These are phyloP conservation scores for Myotis brandtii DNA, from an alignment of 2,113 vertebrate genomes.

Conservation along the genomic window DNA sequence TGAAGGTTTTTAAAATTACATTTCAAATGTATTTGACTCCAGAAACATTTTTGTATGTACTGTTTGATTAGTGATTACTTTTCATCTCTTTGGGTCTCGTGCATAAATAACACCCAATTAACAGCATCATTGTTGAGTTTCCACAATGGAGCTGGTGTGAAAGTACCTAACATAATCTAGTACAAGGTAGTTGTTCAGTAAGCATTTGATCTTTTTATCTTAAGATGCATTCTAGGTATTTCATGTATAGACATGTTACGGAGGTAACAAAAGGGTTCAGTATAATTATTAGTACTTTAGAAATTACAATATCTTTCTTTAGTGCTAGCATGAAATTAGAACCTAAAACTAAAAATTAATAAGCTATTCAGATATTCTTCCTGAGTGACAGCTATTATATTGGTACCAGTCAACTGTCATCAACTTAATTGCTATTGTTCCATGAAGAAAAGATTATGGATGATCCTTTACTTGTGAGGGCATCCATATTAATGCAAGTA, in stretches of 20 bases:
- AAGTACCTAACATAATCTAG: conserved; percentile 17
- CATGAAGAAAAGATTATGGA: conserved; percentile 32
- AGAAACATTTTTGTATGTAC: neutral
- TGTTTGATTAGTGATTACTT: conserved; percentile 44
- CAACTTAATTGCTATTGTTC: conserved; percentile 37
- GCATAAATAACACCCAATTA: conserved; percentile 44
- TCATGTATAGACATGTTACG: neutral
- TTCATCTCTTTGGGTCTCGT: conserved; percentile 33
- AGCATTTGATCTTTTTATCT: conserved; percentile 56
- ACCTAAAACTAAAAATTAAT: conserved; percentile 33
- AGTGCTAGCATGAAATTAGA: conserved; percentile 42
- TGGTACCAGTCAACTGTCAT: conserved; percentile 3
- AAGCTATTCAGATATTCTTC: conserved; percentile 39
- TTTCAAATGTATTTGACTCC: conserved; percentile 15
- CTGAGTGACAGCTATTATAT: conserved; percentile 15
- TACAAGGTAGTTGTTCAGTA: neutral
- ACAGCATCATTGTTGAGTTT: conserved; percentile 8
- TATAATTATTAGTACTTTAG: conserved; percentile 51
- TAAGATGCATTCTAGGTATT: conserved; percentile 24
- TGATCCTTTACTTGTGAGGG: conserved; percentile 41
- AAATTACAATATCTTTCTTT: conserved; percentile 46
- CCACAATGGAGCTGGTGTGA: neutral
- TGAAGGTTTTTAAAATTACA: neutral
- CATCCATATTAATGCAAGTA: neutral
- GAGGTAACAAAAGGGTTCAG: conserved; percentile 38